A percentile compares a stretch with the other conserved stretches of the same genome.
Conservation (phyloP, 2,888 invertebrate genomes). For the Psylliodes chrysocephalus region DNA sequence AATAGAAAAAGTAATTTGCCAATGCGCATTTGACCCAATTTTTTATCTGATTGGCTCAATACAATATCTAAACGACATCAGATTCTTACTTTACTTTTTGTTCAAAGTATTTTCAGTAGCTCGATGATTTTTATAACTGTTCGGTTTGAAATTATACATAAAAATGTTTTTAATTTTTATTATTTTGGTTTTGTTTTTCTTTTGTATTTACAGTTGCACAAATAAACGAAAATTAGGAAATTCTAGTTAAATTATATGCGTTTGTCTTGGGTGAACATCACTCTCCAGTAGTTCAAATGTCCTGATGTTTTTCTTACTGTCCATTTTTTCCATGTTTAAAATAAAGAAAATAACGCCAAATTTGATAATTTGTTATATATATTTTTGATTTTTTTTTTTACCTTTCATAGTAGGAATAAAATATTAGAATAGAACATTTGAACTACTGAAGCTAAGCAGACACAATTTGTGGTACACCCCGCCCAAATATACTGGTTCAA, state of each 20-base stretch:
- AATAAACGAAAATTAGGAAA: constrained; percentile 29
- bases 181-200: constrained; percentile 31
- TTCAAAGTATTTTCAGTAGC: constrained; percentile 9
- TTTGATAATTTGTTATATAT: too few relatives aligned
- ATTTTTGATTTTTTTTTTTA: too few relatives aligned
- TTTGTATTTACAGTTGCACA: constrained; percentile 39
- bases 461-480: neutral
- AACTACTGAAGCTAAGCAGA: constrained; percentile 2
- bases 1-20: too few relatives aligned
- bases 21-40: too few relatives aligned
- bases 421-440: constrained; percentile 2
- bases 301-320: too few relatives aligned
- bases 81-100: constrained; percentile 4
- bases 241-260: constrained; percentile 15
- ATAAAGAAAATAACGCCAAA: too few relatives aligned
- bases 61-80: too few relatives aligned
- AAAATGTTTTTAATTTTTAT: constrained; percentile 37
- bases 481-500: constrained; percentile 13
- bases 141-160: constrained; percentile 45
- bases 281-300: neutral
- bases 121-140: constrained; percentile 42
- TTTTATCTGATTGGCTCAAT: too few relatives aligned
- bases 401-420: too few relatives aligned
- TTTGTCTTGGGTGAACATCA: neutral
- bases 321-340: too few relatives aligned